These are phyloP conservation scores for Sinocyclocheilus anshuiensis DNA, from an alignment of 2,113 vertebrate species.

Conservation along the genomic window DNA sequence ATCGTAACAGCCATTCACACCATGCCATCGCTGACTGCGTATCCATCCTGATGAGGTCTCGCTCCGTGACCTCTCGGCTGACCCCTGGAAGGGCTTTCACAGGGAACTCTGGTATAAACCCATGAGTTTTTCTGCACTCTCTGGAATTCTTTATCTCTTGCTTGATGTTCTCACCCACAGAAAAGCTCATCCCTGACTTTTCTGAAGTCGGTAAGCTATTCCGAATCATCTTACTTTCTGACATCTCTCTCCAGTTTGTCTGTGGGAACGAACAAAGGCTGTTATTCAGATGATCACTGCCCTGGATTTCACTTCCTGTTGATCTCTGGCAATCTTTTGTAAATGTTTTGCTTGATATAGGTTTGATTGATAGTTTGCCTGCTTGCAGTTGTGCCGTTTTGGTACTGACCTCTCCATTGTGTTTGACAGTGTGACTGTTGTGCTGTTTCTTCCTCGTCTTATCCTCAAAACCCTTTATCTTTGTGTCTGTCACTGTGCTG, in stretches of 20 bases:
- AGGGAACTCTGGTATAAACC: slow-evolving; percentile 76
- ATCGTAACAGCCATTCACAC: slow-evolving; percentile 94
- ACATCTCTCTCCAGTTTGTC: slow-evolving; percentile 90
- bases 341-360: slow-evolving; percentile 76
- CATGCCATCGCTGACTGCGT: slow-evolving; percentile 83
- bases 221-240: too few species aligned
- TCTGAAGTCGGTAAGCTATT: slow-evolving; percentile 81
- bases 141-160: slow-evolving; percentile 81
- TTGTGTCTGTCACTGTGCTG: slow-evolving; percentile 75
- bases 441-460: slow-evolving; percentile 85
- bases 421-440: slow-evolving; percentile 78
- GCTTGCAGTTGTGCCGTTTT: slow-evolving; percentile 86
- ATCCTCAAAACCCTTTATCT: slow-evolving; percentile 75
- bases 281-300: slow-evolving; percentile 72
- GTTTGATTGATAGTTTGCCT: slow-evolving; percentile 80
- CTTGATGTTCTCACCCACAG: slow-evolving; percentile 87
- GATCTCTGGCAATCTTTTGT: slow-evolving; percentile 64
- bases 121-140: slow-evolving; percentile 78
- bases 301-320: slow-evolving; percentile 69
- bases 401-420: slow-evolving; percentile 79
- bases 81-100: slow-evolving; percentile 83
- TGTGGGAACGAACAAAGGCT: slow-evolving; percentile 86
- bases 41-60: slow-evolving; percentile 85
- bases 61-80: slow-evolving; percentile 77
- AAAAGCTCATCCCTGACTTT: slow-evolving; percentile 82